Conservation (phyloP, 1,140 invertebrate species). For the Atta cephalotes region DNA sequence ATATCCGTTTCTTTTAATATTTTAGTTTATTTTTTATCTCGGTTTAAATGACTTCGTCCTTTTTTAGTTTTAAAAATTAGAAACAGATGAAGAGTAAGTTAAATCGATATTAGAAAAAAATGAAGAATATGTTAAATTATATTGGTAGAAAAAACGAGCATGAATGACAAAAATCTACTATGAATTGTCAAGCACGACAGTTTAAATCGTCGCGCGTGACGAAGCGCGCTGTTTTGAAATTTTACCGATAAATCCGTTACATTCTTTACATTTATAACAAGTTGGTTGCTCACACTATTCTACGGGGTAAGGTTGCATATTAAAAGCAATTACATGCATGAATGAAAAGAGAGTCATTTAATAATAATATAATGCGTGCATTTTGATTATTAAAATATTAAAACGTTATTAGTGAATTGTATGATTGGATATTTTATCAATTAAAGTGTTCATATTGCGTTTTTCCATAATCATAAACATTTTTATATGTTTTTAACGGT, state of each 20-base stretch:
- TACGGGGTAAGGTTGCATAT: not conserved
- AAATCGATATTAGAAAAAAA: no score
- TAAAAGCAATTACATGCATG: not conserved
- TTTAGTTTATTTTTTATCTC: no score
- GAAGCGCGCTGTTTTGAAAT: not conserved
- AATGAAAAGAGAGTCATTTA: no score
- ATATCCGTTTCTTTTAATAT: no score
- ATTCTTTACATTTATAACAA: not conserved
- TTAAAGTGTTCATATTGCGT: not conserved
- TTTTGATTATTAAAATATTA: not conserved
- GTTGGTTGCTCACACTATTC: not conserved
- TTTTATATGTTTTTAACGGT: not conserved
- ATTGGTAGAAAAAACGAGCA: no score
- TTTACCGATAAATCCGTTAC: not conserved
- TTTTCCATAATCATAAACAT: not conserved
- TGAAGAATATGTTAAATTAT: no score
- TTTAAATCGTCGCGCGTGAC: constrained; percentile 33
- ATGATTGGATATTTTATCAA: not conserved
- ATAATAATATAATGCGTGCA: not conserved
- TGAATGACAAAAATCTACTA: no score
- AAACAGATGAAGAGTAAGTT: no score
- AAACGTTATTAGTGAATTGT: not conserved
- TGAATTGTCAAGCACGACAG: not conserved
- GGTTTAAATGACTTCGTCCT: no score
- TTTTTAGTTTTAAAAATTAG: no score